Base-by-base conservation (phyloP, 2,888 invertebrate species). In the Colletes collaris region DNA sequence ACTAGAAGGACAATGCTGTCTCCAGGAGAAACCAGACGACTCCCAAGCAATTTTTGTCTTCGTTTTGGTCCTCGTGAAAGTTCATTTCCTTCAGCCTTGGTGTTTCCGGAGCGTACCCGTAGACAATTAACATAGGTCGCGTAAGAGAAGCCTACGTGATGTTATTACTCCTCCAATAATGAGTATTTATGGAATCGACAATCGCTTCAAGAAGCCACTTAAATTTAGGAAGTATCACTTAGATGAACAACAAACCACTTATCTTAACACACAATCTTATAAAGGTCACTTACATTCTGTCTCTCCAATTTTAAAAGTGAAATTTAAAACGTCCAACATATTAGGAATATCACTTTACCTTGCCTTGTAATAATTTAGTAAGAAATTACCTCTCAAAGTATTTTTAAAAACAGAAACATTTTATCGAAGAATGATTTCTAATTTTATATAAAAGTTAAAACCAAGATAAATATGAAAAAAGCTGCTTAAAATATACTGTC, bases 31-130 rank as follows among this genome's bases (percentile, higher is more conserved):
- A 65, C 60, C 53, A 67, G 66, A 46, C 8, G 44, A 46, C 44
- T 13, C 53, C 44, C 68, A 40, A 68, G 73, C 35, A 75, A 72
- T 70, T 86, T 81, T 84, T 82, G 66, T 53, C 73, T 56, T 73
- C 52, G 60, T 84, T 84, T 79, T 62, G 65, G 73, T 60, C 44
- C 62, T 27, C 46, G 27, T 52, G 73, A 75, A 79, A 85, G 77
- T 87, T 85, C 82, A 85, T 85, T 85, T 85, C 87, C 85, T 85
- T 60, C 63, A 82, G 63, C 79, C 76, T 85, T 73, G 75, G 65
- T 65, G 65, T 64, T 71, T 69, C 64, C 69, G 52, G 65, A 65
- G 66, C 72, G 37, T 19, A 11, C 27, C 50, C 65, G 37, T 53
- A 69, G 71, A 71, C 76, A 80, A 52, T 40, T 65, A 65, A 76